Evolutionary conservation across 2,888 invertebrate genomes (phyloP), one percentile per base, ranked within the genome.

Genomic region (Chrysodeixis includens): DNA sequence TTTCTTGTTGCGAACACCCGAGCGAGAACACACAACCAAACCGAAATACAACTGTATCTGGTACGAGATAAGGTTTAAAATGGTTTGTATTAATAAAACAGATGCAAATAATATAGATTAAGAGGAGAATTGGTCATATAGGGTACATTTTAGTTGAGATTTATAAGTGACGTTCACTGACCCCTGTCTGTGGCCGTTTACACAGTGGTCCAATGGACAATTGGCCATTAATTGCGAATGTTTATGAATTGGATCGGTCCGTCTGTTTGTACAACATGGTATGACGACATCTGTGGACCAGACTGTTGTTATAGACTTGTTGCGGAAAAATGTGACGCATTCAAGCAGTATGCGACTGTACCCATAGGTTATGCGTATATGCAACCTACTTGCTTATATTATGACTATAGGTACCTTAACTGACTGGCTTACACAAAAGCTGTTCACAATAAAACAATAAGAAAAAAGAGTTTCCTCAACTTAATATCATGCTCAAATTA

Each of bases 141-240:
- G 79, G 79, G 79, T 80, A 70, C 78, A 85, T 83, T 90, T 92
- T 90, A 93, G 92, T 93, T 92, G 90, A 93, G 93, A 93, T 93
- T 93, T 93, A 93, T 93, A 89, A 78, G 88, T 82, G 87, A 85
- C 89, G 84, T 82, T 70, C 86, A 83, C 76, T 86, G 89, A 88
- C 85, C 88, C 84, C 79, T 79, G 76, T 85, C 84, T 85, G 83
- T 75, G 79, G 81, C 81, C 79, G 76, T 35, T 35, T 35, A 35
- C 69, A 80, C 51, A 56, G 52, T 71, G 40, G 40, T n/a, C n/a
- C 40, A 40, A 4, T n/a, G 79, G 86, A 90, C 92, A 93, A 92
- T 93, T 92, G 93, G 81, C 81, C 83, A 88, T 89, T 93, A 93
- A 91, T 93, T 91, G 91, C 81, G 84, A 84, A 62, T 91, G 92